A percentile compares a stretch with the other conserved stretches of the same genome.
These are phyloP conservation scores for Zaprionus bogoriensis DNA, from an alignment of 2,888 invertebrate species.

Conservation along the genomic window DNA sequence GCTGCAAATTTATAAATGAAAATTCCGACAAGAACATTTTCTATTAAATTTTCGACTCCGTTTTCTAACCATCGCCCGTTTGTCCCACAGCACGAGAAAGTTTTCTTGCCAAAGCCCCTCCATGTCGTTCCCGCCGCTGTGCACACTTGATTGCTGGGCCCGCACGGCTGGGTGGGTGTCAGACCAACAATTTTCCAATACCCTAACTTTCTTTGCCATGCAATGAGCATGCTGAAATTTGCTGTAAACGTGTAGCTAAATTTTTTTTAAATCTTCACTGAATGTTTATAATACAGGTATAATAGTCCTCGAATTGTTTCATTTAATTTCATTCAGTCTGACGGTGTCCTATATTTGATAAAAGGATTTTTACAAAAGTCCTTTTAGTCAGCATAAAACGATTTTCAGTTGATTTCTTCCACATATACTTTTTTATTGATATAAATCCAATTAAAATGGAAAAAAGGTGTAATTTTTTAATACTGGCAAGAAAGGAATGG, in stretches of 20 bases:
- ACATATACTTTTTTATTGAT: too few relatives aligned
- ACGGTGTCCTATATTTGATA: too few relatives aligned
- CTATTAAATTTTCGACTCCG: constrained; percentile 70
- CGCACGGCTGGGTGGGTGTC: constrained; percentile 29
- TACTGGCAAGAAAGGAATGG: too few relatives aligned
- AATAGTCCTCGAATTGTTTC: too few relatives aligned
- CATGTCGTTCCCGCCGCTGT: not conserved
- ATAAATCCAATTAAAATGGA: too few relatives aligned
- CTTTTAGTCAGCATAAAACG: too few relatives aligned
- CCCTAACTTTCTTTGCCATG: constrained; percentile 8
- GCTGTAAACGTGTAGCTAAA: not conserved
- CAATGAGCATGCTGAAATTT: not conserved
- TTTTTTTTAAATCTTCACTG: too few relatives aligned
- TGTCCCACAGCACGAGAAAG: constrained; percentile 64
- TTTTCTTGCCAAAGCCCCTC: constrained; percentile 61
- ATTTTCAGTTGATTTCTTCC: too few relatives aligned
- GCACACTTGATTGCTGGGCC: constrained; percentile 16
- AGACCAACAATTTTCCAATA: constrained; percentile 37
- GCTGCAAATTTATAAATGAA: constrained; percentile 75
- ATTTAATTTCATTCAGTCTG: too few relatives aligned
- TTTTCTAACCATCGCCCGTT: constrained; percentile 47
- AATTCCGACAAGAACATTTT: constrained; percentile 80
- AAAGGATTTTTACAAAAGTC: too few relatives aligned
- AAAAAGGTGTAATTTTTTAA: too few relatives aligned
- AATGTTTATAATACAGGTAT: too few relatives aligned